Conservation (phyloP, 1,140 invertebrate species). For the Akabosia matsudoensis region DNA sequence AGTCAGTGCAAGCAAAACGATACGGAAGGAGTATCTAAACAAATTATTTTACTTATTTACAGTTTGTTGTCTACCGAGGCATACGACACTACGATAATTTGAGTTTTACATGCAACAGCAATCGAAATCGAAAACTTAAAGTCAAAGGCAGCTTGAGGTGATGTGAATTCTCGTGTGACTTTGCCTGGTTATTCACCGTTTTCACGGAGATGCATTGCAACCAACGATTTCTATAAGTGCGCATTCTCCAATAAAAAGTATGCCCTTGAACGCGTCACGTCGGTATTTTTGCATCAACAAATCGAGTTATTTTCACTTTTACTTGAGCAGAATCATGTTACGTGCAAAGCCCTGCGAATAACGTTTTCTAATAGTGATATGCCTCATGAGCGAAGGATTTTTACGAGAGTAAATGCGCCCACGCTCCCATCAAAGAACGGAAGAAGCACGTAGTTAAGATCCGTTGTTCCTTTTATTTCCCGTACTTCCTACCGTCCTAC, state of each 20-base stretch:
- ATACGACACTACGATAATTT: neutral
- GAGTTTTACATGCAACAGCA: neutral
- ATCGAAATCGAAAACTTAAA: neutral
- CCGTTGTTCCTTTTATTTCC: constrained; percentile 11
- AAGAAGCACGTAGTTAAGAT: neutral
- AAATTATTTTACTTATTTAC: neutral
- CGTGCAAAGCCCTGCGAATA: neutral
- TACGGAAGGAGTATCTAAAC: neutral
- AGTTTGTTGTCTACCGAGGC: neutral
- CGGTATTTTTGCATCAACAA: too few species aligned
- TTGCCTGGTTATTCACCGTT: neutral
- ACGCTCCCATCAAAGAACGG: neutral
- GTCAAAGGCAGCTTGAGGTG: too few species aligned
- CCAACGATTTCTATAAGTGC: neutral
- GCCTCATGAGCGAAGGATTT: neutral
- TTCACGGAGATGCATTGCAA: neutral
- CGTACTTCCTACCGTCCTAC: constrained; percentile 2
- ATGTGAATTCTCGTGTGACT: neutral
- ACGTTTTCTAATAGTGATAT: neutral
- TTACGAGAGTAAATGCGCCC: neutral
- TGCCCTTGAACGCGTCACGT: neutral
- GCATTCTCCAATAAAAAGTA: neutral
- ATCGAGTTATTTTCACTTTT: too few species aligned
- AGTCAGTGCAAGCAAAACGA: too few species aligned
- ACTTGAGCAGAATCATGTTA: neutral